Percentiles rank a stretch among this genome's conserved stretches.
Evolutionary conservation across 2,888 invertebrate species (phyloP).

Genomic region (Carterocephalus palaemon): DNA sequence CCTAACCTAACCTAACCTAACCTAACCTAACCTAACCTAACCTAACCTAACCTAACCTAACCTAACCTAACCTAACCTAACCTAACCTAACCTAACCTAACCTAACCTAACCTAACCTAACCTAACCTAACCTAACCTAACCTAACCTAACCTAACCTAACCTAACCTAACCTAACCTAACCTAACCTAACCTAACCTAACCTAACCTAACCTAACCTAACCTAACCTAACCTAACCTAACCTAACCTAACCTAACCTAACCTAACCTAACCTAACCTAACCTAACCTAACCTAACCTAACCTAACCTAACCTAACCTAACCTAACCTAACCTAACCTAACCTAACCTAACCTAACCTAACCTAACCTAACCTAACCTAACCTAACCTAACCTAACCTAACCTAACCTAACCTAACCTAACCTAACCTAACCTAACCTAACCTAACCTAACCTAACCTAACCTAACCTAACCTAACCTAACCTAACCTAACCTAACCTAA

Average conservation of each 20-base stretch:
- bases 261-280: slow-evolving; percentile 13
- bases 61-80: slow-evolving; percentile 19
- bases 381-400: slow-evolving; percentile 28
- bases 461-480: slow-evolving; percentile 28
- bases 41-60: slow-evolving; percentile 15
- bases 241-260: slow-evolving; percentile 27
- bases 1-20: slow-evolving; percentile 30
- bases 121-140: slow-evolving; percentile 29
- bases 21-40: slow-evolving; percentile 23
- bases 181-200: slow-evolving; percentile 25
- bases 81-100: slow-evolving; percentile 20
- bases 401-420: slow-evolving; percentile 27
- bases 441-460: slow-evolving; percentile 26
- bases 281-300: slow-evolving; percentile 24
- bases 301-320: slow-evolving; percentile 26
- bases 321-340: slow-evolving; percentile 30
- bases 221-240: slow-evolving; percentile 28
- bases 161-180: slow-evolving; percentile 24
- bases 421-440: slow-evolving; percentile 26
- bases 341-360: slow-evolving; percentile 30
- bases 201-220: slow-evolving; percentile 26
- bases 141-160: slow-evolving; percentile 30
- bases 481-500: slow-evolving; percentile 28
- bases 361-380: slow-evolving; percentile 31
- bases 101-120: slow-evolving; percentile 25